Conservation (phyloP, 2,113 vertebrate genomes). For the Gymnobelideus leadbeateri region DNA sequence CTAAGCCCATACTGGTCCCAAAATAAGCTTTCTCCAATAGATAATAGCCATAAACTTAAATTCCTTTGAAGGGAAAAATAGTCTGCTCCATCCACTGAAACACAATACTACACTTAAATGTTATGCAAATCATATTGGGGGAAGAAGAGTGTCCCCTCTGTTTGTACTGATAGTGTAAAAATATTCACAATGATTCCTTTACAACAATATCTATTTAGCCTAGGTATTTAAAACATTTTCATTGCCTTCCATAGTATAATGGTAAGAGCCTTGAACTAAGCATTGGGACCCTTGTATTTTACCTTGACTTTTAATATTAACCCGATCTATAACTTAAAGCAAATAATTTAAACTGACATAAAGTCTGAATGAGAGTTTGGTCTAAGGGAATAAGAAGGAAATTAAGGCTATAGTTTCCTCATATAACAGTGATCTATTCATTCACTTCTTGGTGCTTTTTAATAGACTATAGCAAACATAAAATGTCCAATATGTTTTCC, state of each 20-base stretch:
- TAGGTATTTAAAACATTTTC: background rate
- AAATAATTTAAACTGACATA: background rate
- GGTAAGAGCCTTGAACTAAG: background rate
- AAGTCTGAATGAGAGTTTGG: background rate
- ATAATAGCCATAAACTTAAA: background rate
- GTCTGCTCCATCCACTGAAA: background rate
- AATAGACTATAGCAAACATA: background rate
- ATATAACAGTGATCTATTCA: background rate
- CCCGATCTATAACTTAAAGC: background rate
- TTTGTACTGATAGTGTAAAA: background rate
- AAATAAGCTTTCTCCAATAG: background rate
- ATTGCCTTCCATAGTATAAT: background rate
- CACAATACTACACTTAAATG: background rate
- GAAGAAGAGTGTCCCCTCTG: background rate
- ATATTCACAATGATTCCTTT: background rate
- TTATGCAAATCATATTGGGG: background rate
- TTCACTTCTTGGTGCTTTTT: background rate
- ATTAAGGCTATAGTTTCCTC: background rate
- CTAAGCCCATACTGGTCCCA: background rate
- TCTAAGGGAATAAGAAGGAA: background rate
- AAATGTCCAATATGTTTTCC: background rate
- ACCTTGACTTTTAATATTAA: background rate
- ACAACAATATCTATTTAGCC: background rate
- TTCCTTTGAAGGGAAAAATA: background rate
- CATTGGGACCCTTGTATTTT: background rate